Evolutionary conservation across 2,888 invertebrate species (phyloP).

Genomic region (Mythimna loreyi): DNA sequence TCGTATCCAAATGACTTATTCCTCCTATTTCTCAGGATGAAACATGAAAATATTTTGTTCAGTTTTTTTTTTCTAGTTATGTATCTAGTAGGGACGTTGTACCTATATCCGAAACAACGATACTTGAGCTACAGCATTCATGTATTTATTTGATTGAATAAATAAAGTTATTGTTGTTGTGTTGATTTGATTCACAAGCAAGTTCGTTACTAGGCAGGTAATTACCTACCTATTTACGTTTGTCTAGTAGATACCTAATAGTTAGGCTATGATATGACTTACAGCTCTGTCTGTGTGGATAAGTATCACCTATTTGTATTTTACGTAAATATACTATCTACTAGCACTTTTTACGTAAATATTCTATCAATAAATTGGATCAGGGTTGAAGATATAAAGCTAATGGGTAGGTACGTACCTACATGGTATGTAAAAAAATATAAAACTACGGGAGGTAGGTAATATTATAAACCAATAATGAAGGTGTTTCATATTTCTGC

Average conservation of each 20-base stretch:
- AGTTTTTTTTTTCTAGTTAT: not conserved
- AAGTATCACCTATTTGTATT: not conserved
- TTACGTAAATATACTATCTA: not conserved
- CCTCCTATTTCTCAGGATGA: not conserved
- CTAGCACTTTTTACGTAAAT: not conserved
- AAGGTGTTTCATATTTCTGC: not conserved
- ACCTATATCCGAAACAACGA: not conserved
- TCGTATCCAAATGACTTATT: not conserved
- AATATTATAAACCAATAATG: not conserved
- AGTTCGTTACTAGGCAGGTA: constrained; percentile 12
- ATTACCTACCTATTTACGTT: too few relatives aligned
- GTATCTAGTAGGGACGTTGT: too few relatives aligned
- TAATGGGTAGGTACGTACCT: constrained; percentile 4
- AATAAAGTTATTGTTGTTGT: constrained; percentile 18
- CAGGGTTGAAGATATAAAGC: not conserved
- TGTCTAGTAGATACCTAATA: too few relatives aligned
- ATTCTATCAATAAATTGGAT: not conserved
- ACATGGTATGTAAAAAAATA: not conserved
- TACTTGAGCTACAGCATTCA: not conserved
- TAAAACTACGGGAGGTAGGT: too few relatives aligned
- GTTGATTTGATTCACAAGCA: not conserved
- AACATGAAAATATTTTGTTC: not conserved
- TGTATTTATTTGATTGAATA: constrained; percentile 17
- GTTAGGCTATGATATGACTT: constrained; percentile 15
- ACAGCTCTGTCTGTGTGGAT: constrained; percentile 17